Percentiles rank a stretch among this genome's conserved stretches.
These are phyloP conservation scores for Thera obeliscata DNA, from an alignment of 2,888 invertebrate genomes.

Conservation along the genomic window DNA sequence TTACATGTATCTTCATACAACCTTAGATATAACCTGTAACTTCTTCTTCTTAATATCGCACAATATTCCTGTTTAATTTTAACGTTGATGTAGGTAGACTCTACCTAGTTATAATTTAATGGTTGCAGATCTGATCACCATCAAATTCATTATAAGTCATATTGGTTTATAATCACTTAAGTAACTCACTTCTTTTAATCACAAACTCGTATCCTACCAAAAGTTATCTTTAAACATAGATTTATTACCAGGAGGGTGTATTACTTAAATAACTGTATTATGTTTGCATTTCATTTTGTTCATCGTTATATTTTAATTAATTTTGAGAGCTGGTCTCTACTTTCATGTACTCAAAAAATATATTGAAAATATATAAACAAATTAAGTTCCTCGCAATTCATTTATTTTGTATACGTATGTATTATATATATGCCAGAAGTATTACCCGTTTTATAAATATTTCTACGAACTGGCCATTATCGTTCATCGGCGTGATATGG, in stretches of 20 bases:
- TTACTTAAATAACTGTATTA: slow-evolving; percentile 68
- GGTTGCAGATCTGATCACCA: slow-evolving; percentile 45
- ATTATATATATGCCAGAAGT: slow-evolving; percentile 46
- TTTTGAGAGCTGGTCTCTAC: slow-evolving; percentile 80
- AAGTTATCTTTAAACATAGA: slow-evolving; percentile 21
- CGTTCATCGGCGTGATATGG: slow-evolving; percentile 56
- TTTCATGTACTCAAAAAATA: slow-evolving; percentile 77
- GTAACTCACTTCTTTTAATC: slow-evolving; percentile 20
- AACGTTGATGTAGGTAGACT: slow-evolving; percentile 26
- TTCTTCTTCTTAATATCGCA: slow-evolving; percentile 57
- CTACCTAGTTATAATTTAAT: slow-evolving; percentile 30
- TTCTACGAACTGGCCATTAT: slow-evolving; percentile 37
- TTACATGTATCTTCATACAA: slow-evolving; percentile 50
- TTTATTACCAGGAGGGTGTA: slow-evolving; percentile 50
- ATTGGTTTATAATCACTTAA: slow-evolving; percentile 10
- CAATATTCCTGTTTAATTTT: slow-evolving; percentile 58
- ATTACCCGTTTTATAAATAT: slow-evolving; percentile 30
- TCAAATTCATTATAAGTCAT: slow-evolving; percentile 19
- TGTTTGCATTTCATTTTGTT: slow-evolving; percentile 73
- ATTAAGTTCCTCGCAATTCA: slow-evolving; percentile 62
- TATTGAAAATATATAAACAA: slow-evolving; percentile 63
- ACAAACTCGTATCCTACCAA: slow-evolving; percentile 20
- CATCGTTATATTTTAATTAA: slow-evolving; percentile 61
- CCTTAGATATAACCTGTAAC: slow-evolving; percentile 55
- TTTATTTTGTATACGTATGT: slow-evolving; percentile 45